Conservation (phyloP, 2,113 vertebrate species). For the Centropristis striata region DNA sequence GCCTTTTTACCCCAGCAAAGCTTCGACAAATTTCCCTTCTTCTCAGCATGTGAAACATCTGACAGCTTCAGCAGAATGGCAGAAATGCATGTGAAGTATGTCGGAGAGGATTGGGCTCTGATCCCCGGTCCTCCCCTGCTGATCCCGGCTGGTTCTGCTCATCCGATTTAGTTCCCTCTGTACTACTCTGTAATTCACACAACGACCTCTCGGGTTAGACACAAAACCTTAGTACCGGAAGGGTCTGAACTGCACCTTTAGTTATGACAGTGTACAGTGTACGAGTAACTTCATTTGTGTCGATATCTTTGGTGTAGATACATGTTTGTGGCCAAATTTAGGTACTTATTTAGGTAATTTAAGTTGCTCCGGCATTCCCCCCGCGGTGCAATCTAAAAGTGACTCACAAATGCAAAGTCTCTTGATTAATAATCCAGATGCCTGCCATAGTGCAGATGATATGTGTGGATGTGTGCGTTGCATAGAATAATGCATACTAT, state of each 20-base stretch:
- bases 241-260: neutral
- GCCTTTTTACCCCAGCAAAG: conserved; percentile 17
- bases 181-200: conserved; percentile 16
- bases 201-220: neutral
- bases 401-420: conserved; percentile 44
- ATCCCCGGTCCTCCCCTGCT: conserved; percentile 43
- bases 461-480: conserved; percentile 10
- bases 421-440: conserved; percentile 67
- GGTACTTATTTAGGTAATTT: neutral
- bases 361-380: conserved; percentile 22
- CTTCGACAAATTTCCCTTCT: conserved; percentile 14
- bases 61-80: conserved; percentile 15
- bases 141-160: conserved; percentile 51
- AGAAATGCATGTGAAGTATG: conserved; percentile 53
- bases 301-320: neutral
- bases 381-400: conserved; percentile 25
- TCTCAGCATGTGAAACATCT: conserved; percentile 7
- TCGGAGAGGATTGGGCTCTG: conserved; percentile 48
- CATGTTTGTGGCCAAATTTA: neutral
- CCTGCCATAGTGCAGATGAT: conserved; percentile 10
- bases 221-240: neutral
- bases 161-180: conserved; percentile 41
- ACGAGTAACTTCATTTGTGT: neutral
- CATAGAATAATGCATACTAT: conserved; percentile 62
- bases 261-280: neutral